Evolutionary conservation across 2,888 invertebrate genomes (phyloP), one percentile per base, ranked within the genome.

Genomic region (Yponomeuta cagnagella): DNA sequence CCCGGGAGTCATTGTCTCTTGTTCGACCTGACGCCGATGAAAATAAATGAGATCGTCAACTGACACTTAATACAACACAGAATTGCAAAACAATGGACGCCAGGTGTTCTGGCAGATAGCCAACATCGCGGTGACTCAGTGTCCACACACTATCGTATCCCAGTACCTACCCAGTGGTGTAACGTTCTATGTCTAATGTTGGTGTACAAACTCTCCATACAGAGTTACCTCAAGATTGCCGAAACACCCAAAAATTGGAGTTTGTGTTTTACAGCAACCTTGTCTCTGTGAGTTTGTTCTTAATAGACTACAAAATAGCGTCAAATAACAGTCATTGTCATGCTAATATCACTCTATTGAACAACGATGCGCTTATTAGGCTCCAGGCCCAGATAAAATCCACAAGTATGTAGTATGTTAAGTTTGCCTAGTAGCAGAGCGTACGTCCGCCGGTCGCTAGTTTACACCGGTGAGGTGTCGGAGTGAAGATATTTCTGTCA

Each of bases 401-500:
- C 43, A 8, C 43, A 37, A 37, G 37, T 37, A 37, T 2, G 2
- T 8, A 8, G 43, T 43, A 8, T 5, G 1, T 58, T 58, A 2
- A 58, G 4, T 15, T 15, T 8, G 52, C 15, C 52, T 58, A 58
- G 15, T 15, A 58, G 52, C 52, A 15, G 31, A 65, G 65, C 12
- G 65, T 10, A 31, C 65, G 65, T 15, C 52, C 15, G 12, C 65
- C 31, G 65, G 12, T 10, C 65, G 65, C 65, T 65, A 65, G 65
- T 65, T 33, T 58, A 65, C 68, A 68, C 68, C 37, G 68, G 37
- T 68, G 64, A 63, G 63, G 70, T 70, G 70, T 70, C 37, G 68
- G 72, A 76, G 74, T 58, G 52, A 58, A 58, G 52, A 58, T 83
- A 83, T 82, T 82, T 79, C 76, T 72, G 79, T 77, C 81, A 74